phyloP scores from a whole-genome alignment of 2,113 vertebrate species.

The Oreocharis arfaki region DNA sequence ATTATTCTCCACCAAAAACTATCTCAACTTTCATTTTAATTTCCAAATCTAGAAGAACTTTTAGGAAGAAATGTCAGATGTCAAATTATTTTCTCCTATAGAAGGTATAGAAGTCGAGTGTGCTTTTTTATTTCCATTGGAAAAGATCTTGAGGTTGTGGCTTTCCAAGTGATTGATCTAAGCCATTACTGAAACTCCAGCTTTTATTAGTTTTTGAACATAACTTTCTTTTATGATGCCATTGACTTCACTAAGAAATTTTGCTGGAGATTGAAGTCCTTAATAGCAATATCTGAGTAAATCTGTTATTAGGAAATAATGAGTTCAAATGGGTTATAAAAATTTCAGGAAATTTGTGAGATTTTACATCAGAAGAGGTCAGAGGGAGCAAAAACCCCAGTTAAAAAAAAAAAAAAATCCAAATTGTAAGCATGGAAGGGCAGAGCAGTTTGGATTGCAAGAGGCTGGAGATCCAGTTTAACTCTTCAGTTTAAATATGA shows the following conservation, averaged over 20 bases:
- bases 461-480: rapidly evolving
- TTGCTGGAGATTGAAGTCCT: background rate
- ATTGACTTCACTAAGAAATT: background rate
- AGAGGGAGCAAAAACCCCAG: background rate
- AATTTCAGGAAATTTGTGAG: background rate
- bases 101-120: background rate
- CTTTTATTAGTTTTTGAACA: background rate
- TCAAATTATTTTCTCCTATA: background rate
- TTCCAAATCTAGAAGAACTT: background rate
- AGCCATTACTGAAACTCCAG: background rate
- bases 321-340: background rate
- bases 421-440: rapidly evolving
- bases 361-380: background rate
- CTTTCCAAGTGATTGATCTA: background rate
- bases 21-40: background rate
- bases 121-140: background rate
- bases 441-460: background rate
- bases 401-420: background rate
- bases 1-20: background rate
- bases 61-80: background rate
- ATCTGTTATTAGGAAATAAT: background rate
- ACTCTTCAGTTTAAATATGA: background rate
- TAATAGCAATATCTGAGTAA: background rate
- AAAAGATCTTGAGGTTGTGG: background rate
- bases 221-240: background rate